Conservation (phyloP, 2,797 vertebrate genomes). For the Leptatherina wallacei region DNA sequence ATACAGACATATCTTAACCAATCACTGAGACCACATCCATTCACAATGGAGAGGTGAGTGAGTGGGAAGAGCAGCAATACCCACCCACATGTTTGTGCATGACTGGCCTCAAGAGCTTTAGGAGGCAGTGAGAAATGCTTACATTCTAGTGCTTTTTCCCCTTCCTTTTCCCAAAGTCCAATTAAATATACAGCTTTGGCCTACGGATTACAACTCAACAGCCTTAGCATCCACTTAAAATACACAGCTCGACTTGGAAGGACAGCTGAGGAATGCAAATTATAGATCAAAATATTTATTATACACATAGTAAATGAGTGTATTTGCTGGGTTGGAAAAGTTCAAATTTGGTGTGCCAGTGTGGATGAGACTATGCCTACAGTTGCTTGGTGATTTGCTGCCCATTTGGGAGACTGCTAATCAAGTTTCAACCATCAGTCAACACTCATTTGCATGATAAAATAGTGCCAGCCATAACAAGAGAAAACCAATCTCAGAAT, state of each 20-base stretch:
- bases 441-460: conserved; percentile 80
- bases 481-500: conserved; percentile 77
- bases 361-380: conserved; percentile 40
- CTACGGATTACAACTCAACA: conserved; percentile 48
- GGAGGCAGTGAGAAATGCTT: conserved; percentile 62
- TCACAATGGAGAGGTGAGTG: conserved; percentile 52
- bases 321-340: conserved; percentile 20
- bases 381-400: conserved; percentile 70
- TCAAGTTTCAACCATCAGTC: conserved; percentile 74
- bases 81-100: conserved; percentile 62
- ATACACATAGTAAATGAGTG: conserved; percentile 13
- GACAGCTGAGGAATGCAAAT: conserved; percentile 44
- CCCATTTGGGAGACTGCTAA: conserved; percentile 72
- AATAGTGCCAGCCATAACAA: conserved; percentile 73
- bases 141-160: conserved; percentile 33
- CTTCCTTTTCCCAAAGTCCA: conserved; percentile 26
- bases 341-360: conserved; percentile 27
- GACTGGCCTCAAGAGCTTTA: conserved; percentile 62
- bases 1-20: conserved; percentile 63
- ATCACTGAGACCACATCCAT: conserved; percentile 59
- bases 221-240: conserved; percentile 45
- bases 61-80: conserved; percentile 55
- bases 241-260: conserved; percentile 26
- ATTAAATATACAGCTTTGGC: conserved; percentile 52
- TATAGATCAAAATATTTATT: conserved; percentile 20